Evolutionary conservation across 2,113 vertebrate genomes (phyloP), one percentile per base, ranked within the genome.

Genomic region (Zapornia atra): DNA sequence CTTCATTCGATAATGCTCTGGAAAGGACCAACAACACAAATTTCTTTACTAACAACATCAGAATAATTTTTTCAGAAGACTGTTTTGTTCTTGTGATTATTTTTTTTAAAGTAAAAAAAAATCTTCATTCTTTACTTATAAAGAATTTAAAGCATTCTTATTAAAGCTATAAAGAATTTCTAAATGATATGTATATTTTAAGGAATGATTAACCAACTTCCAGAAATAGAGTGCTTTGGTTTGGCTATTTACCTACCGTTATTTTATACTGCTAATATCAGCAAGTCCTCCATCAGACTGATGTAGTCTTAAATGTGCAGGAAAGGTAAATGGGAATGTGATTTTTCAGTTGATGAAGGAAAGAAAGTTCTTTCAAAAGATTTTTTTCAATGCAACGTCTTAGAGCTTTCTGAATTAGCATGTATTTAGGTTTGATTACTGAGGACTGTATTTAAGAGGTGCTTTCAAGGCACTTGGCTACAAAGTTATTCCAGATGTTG

Each of bases 401-500:
- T 54, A 80, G 64, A 81, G 56, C 64, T 92, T 78, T 83, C 85
- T 93, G 88, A 92, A 94, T 93, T 90, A 92, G 15, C 42, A 31
- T 79, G n/a, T 61, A 76, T 94, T 94, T 73, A 82, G 82, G 50
- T 88, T 93, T 92, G 51, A 88, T 87, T 94, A 77, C 68, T 46
- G 46, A 77, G 19, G 11, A 51, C 71, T 63, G 79, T 69, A 50
- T 85, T 95, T 95, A 95, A 94, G 81, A 90, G 68, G 20, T 78
- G 15, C 50, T 94, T 94, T 95, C 80, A 94, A 94, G 72, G 31
- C 85, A 42, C 71, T 94, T 95, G 93, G 85, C 82, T 93, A 71
- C 42, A 88, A 86, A 93, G 33, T 29, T 68, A 11, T 63, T 86
- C 85, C 96, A 96, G 90, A 93, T 95, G 88, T 94, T 95, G 78